phyloP scores from a whole-genome alignment of 1,140 invertebrate genomes.

The Latrodectus geometricus region DNA sequence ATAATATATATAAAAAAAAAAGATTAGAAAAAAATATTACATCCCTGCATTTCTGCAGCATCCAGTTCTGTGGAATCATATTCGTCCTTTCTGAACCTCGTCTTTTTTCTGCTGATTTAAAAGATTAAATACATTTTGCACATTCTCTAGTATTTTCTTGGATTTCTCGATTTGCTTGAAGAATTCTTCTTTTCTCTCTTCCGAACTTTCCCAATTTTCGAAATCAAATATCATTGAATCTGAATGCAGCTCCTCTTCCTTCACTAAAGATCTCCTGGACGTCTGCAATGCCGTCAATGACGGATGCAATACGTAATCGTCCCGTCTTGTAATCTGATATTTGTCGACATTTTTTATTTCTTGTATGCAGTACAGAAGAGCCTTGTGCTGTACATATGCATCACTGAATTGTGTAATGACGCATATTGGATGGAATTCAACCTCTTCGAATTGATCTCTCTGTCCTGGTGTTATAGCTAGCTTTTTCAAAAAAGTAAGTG shows the following conservation, averaged over 20 bases:
- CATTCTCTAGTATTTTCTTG: conserved; percentile 21
- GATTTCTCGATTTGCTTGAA: not conserved
- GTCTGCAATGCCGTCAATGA: not conserved
- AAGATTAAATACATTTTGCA: conserved; percentile 4
- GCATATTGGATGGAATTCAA: not conserved
- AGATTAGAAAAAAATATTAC: too few species aligned
- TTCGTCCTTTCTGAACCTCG: too few species aligned
- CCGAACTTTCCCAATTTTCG: conserved; percentile 1
- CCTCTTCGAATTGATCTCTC: too few species aligned
- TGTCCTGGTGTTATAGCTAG: not conserved
- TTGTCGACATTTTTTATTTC: not conserved
- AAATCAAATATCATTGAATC: not conserved
- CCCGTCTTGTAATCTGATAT: not conserved
- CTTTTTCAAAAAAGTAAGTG: not conserved
- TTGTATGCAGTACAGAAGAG: conserved; percentile 1
- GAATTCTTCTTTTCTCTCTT: conserved; percentile 2
- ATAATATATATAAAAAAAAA: too few species aligned
- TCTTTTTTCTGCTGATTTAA: conserved; percentile 4
- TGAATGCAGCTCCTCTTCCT: not conserved
- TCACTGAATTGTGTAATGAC: conserved; percentile 3
- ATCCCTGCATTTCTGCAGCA: too few species aligned
- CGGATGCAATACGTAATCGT: not conserved
- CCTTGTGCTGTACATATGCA: conserved; percentile 4
- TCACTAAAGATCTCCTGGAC: too few species aligned
- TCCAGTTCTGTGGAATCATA: too few species aligned